phyloP scores from a whole-genome alignment of 2,888 invertebrate genomes.

The Luperina testacea region DNA sequence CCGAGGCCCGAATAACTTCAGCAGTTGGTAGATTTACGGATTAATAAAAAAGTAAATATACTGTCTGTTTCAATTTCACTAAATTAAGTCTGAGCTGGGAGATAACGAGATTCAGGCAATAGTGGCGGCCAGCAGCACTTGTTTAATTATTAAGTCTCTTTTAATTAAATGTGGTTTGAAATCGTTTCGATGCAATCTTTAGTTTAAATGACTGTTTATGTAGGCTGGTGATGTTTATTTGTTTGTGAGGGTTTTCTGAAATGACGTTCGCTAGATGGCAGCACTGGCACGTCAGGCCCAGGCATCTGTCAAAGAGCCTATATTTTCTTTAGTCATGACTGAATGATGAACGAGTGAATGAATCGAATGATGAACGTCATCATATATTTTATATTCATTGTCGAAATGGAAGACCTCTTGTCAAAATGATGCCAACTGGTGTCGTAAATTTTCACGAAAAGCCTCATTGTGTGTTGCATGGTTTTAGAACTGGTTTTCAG shows the following conservation, averaged over 20 bases:
- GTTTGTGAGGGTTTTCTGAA: neutral
- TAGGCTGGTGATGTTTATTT: slow-evolving; percentile 7
- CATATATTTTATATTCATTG: too few relatives aligned
- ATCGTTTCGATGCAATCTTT: slow-evolving; percentile 54
- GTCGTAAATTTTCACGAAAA: too few relatives aligned
- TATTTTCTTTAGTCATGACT: too few relatives aligned
- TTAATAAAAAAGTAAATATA: slow-evolving; percentile 62
- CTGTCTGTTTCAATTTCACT: slow-evolving; percentile 58
- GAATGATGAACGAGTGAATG: too few relatives aligned
- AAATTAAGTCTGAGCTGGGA: slow-evolving; percentile 62
- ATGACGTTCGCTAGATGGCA: too few relatives aligned
- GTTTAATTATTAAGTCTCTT: slow-evolving; percentile 64
- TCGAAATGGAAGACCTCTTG: too few relatives aligned
- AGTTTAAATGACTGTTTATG: slow-evolving; percentile 38
- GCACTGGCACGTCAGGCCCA: too few relatives aligned
- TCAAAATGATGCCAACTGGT: too few relatives aligned
- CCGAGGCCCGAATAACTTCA: slow-evolving; percentile 50
- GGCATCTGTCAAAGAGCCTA: too few relatives aligned
- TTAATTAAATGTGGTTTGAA: slow-evolving; percentile 61
- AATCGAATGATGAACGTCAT: too few relatives aligned
- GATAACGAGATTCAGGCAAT: slow-evolving; percentile 59
- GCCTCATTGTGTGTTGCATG: too few relatives aligned
- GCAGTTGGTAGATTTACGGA: slow-evolving; percentile 46
- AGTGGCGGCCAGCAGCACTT: slow-evolving; percentile 52
- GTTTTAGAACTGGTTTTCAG: neutral